Evolutionary conservation across 2,113 vertebrate species (phyloP).

Genomic region (Cryptotis parvus): DNA sequence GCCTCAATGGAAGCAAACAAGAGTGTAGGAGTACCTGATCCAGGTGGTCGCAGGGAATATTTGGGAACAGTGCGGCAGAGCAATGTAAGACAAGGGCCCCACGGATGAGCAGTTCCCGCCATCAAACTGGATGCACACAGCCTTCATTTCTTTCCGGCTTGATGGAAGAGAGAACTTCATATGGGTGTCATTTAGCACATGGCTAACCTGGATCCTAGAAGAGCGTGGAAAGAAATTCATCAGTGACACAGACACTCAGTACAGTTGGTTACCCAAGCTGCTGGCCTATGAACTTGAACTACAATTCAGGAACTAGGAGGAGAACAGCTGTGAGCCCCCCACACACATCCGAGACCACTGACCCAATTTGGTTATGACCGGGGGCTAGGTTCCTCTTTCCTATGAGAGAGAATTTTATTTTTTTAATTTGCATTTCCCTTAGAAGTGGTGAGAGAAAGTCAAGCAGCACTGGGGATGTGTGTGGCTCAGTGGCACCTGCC

Average conservation of each 20-base stretch:
- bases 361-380: not conserved
- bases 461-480: not conserved
- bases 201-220: constrained; percentile 86
- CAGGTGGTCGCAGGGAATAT: constrained; percentile 88
- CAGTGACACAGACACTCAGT: not conserved
- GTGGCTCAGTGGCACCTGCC: too few species aligned
- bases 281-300: not conserved
- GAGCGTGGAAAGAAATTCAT: constrained; percentile 45
- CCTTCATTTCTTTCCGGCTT: constrained; percentile 88
- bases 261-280: not conserved
- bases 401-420: not conserved
- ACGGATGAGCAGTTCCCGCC: constrained; percentile 83
- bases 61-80: constrained; percentile 85
- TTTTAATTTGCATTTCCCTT: constrained; percentile 37
- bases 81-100: constrained; percentile 86
- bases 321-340: not conserved
- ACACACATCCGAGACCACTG: not conserved
- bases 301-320: too few species aligned
- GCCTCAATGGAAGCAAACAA: not conserved
- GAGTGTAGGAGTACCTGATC: constrained; percentile 86
- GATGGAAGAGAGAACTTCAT: constrained; percentile 90
- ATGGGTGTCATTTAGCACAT: constrained; percentile 86
- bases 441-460: not conserved
- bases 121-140: constrained; percentile 86
- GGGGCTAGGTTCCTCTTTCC: not conserved